Conservation (phyloP, 2,113 vertebrate species). For the Glaucidium brasilianum region DNA sequence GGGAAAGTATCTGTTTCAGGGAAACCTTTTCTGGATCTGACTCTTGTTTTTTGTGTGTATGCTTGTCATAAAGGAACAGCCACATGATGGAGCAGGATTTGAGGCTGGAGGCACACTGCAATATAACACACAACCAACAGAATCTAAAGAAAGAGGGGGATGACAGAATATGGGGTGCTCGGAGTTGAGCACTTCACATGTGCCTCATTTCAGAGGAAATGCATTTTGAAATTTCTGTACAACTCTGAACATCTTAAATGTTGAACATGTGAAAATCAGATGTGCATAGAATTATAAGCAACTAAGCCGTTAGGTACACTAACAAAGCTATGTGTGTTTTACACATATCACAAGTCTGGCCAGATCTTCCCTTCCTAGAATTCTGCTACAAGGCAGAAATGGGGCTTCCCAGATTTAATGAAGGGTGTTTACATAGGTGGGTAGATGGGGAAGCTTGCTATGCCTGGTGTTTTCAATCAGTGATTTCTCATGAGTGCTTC, state of each 20-base stretch:
- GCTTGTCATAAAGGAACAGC: background rate
- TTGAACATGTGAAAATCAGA: background rate
- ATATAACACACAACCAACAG: background rate
- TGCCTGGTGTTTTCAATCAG: background rate
- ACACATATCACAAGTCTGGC: background rate
- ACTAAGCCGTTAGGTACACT: background rate
- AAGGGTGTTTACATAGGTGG: background rate
- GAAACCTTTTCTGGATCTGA: background rate
- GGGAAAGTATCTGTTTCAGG: background rate
- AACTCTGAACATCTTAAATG: background rate
- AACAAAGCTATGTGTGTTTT: accelerated
- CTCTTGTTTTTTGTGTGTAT: background rate
- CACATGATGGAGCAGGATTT: background rate
- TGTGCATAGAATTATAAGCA: background rate
- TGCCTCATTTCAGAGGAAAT: background rate
- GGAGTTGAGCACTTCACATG: background rate
- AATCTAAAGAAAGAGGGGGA: background rate
- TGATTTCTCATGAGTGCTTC: background rate
- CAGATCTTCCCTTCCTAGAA: background rate
- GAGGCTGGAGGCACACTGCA: background rate
- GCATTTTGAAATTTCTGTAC: background rate
- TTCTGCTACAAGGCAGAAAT: background rate
- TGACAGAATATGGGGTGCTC: accelerated
- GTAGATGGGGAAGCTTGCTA: background rate
- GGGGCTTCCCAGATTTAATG: background rate